Evolutionary conservation across 1,140 invertebrate species (phyloP).

Genomic region (Liolophura sinensis): DNA sequence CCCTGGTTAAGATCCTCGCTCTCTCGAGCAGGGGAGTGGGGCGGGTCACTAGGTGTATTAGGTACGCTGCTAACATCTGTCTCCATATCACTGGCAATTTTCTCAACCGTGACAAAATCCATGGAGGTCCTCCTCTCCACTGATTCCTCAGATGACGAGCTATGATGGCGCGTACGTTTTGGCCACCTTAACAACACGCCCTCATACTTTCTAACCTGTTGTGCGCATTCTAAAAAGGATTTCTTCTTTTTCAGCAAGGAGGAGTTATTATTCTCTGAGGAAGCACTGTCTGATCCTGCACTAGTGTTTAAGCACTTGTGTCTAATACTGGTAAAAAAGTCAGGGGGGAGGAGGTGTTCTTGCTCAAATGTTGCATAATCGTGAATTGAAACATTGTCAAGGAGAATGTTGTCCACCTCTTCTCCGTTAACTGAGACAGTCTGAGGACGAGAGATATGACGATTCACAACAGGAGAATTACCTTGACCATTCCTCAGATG

Average conservation of each 20-base stretch:
- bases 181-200: constrained; percentile 39
- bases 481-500: constrained; percentile 51
- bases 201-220: constrained; percentile 33
- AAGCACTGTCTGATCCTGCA: neutral
- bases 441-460: constrained; percentile 21
- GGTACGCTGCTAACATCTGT: too few relatives aligned
- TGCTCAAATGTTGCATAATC: constrained; percentile 54
- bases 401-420: constrained; percentile 27
- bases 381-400: constrained; percentile 52
- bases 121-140: too few relatives aligned
- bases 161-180: constrained; percentile 38
- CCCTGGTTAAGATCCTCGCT: too few relatives aligned
- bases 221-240: constrained; percentile 44
- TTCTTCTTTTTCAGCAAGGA: neutral
- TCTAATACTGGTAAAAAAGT: constrained; percentile 43
- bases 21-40: too few relatives aligned
- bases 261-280: neutral
- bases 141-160: constrained; percentile 50
- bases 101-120: too few relatives aligned
- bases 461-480: constrained; percentile 26
- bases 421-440: constrained; percentile 57
- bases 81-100: too few relatives aligned
- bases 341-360: constrained; percentile 43
- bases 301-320: constrained; percentile 4
- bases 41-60: too few relatives aligned